phyloP scores from a whole-genome alignment of 2,113 vertebrate genomes.

The Uria aalge region DNA sequence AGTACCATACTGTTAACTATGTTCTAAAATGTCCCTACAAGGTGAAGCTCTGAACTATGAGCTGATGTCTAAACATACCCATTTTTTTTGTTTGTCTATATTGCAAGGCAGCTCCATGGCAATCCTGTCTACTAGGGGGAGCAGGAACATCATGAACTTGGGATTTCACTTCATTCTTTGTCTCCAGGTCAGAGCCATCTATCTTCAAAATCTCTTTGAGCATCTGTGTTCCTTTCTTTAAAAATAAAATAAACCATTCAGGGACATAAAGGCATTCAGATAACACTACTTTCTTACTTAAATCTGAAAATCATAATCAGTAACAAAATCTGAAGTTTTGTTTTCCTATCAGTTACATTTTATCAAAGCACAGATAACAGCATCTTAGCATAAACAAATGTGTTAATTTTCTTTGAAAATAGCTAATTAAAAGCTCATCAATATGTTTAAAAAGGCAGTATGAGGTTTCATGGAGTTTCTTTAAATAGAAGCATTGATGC shows the following conservation, averaged over 20 bases:
- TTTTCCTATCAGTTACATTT: neutral
- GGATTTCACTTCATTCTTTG: constrained; percentile 65
- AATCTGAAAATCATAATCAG: neutral
- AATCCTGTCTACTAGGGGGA: constrained; percentile 57
- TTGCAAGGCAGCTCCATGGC: constrained; percentile 71
- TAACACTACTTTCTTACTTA: neutral
- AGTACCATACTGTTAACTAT: neutral
- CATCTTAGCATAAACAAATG: neutral
- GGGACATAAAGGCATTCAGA: neutral
- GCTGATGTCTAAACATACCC: constrained; percentile 70
- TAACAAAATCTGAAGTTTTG: neutral
- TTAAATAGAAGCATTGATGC: neutral
- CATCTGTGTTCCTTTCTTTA: constrained; percentile 93
- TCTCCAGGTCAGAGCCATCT: constrained; percentile 77
- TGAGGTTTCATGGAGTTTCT: neutral
- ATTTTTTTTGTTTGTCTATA: constrained; percentile 85
- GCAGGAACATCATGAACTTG: constrained; percentile 40
- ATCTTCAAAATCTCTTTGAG: constrained; percentile 99
- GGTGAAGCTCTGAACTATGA: neutral
- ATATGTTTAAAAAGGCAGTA: neutral
- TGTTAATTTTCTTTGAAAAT: neutral
- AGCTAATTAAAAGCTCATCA: neutral
- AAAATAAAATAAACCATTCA: constrained; percentile 19
- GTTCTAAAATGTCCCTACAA: neutral
- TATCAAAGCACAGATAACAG: neutral